These are phyloP conservation scores for Xerus inauris DNA, from an alignment of 2,113 vertebrate species.

Conservation along the genomic window DNA sequence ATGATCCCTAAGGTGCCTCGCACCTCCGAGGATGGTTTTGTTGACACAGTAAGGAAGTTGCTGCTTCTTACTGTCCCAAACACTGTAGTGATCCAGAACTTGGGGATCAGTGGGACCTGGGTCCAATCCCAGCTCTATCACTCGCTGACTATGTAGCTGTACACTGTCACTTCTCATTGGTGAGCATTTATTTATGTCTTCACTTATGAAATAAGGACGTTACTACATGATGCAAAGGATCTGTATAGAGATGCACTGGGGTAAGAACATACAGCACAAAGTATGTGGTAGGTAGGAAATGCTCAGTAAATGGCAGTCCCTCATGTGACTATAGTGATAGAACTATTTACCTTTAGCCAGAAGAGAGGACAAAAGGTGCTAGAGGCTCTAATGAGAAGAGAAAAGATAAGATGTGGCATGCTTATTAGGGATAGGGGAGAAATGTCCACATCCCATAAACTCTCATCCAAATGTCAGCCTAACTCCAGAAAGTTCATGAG, in stretches of 20 bases:
- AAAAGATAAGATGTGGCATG: background rate
- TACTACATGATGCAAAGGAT: background rate
- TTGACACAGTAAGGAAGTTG: background rate
- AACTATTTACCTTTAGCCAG: background rate
- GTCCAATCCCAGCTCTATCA: background rate
- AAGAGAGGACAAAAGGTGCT: background rate
- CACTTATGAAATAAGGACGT: background rate
- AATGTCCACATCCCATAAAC: background rate
- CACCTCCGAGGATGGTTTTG: background rate
- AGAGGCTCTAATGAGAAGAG: background rate
- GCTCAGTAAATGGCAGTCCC: background rate
- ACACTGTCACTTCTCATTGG: background rate
- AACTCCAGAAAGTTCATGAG: background rate
- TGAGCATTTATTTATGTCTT: background rate
- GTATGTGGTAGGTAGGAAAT: background rate
- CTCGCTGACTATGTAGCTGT: background rate
- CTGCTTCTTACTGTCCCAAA: background rate
- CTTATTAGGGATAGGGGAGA: background rate
- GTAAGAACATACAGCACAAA: rapidly evolving
- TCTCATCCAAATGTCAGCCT: background rate
- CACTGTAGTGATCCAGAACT: background rate
- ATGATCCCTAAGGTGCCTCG: background rate
- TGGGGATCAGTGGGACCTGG: background rate
- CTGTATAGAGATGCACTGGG: background rate
- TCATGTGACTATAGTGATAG: background rate